Base-by-base conservation (phyloP, 2,797 vertebrate genomes). In the Distichodus sexfasciatus region DNA sequence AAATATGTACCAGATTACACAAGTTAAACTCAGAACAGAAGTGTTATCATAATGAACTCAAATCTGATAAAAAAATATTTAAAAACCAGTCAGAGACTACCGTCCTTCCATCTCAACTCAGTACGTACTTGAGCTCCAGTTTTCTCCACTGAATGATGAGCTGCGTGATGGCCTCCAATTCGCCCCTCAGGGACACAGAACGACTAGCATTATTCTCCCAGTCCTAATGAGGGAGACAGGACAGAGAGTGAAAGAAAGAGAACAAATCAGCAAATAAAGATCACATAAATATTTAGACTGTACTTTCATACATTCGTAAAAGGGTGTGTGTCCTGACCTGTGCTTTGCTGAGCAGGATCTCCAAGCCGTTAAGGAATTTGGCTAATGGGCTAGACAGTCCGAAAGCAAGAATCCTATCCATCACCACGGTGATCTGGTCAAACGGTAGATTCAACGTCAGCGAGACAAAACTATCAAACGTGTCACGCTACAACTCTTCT, bases 201-300 rank as follows among this genome's bases (percentile, higher is more conserved):
- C 88, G 91, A 76, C 96, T 93, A 43, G 97, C 94, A n/a, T 96
- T 97, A 38, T 94, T 91, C 83, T 99, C 97, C 97, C 97, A 99
- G 79, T 99, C 97, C 97, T 99, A 77, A 24, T 24, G 6, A 7
- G 9, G 10, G n/a, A 36, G 11, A 40, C 3, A 46, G 15, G 17
- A 36, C n/a, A 44, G 0, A 36, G 6, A 23, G 12, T 97, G 76
- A 48, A 4, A n/a, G 8, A 3, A n/a, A 28, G 21, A 58, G 17
- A n/a, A 23, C 21, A 8, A 2, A 21, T 3, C n/a, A n/a, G n/a
- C n/a, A n/a, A n/a, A 38, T 4, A 10, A 8, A 21, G 9, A 38
- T 11, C 48, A 0, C 1, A 10, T 2, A 50, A 12, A 23, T n/a
- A 6, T 3, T 23, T 6, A 33, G 9, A 19, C 17, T 21, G 43